phyloP scores from a whole-genome alignment of 2,888 invertebrate genomes.

The Cheilosia impressa region DNA sequence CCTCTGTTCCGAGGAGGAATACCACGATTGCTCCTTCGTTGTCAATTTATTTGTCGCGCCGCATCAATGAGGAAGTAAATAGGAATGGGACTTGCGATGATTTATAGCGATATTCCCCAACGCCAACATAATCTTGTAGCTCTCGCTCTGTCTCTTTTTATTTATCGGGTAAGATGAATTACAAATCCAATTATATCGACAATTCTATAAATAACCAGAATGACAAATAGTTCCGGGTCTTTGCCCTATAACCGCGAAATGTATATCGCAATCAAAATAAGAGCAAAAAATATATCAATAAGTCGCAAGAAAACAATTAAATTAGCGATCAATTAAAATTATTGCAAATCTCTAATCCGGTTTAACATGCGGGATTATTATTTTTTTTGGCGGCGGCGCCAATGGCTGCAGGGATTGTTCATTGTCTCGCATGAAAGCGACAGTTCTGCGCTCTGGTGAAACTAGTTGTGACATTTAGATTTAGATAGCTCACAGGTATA shows the following conservation, averaged over 20 bases:
- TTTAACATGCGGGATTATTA: slow-evolving; percentile 1
- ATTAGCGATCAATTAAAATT: slow-evolving; percentile 39
- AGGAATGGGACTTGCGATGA: not conserved
- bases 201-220: not conserved
- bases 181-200: not conserved
- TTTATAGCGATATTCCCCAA: slow-evolving; percentile 7
- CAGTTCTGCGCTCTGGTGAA: slow-evolving; percentile 1
- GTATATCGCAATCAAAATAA: too few relatives aligned
- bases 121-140: not conserved
- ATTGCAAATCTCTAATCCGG: slow-evolving; percentile 36
- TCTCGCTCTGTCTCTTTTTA: not conserved
- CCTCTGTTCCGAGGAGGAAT: not conserved
- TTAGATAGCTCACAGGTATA: not conserved
- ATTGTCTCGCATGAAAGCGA: slow-evolving; percentile 2
- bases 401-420: slow-evolving; percentile 1
- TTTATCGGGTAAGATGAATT: not conserved
- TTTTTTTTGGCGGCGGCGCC: not conserved
- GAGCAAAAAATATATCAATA: not conserved
- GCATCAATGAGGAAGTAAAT: not conserved
- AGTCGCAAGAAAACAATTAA: slow-evolving; percentile 29
- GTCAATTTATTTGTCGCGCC: not conserved
- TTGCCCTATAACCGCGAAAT: not conserved
- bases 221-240: slow-evolving; percentile 31
- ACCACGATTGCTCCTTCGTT: not conserved
- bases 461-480: slow-evolving; percentile 13